Base-by-base conservation (phyloP, 1,140 invertebrate genomes). In the Sitophilus oryzae region DNA sequence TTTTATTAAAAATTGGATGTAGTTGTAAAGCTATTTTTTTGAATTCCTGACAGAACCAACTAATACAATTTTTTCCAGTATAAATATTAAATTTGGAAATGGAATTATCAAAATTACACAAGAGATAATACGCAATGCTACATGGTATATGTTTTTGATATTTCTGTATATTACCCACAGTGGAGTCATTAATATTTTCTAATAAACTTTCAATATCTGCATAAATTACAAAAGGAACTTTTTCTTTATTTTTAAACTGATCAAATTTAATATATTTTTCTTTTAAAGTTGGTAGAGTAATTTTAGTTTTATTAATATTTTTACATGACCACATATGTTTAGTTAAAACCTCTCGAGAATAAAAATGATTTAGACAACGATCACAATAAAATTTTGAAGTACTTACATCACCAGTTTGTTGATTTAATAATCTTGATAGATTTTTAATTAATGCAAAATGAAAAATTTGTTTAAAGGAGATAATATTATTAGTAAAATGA, bases 321-420 rank as follows among this genome's bases (percentile, higher is more conserved):
- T n/a, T n/a, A 20, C 51, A 20, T 46, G 56, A 21, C 11, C 64
- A 49, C 5, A 68, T 22, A 44, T 59, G 62, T 62, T 71, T 63
- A 35, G 70, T 58, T 72, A 64, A n/a, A 63, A 65, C 44, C 69
- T 69, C 41, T 69, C 59, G 11, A 63, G 52, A 53, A 71, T 65
- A 25, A 63, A 60, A 43, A 65, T 48, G 37, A 51, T 49, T 58
- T 64, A n/a, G n/a, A n/a, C n/a, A n/a, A n/a, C 51, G 55, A 35
- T 60, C 43, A 46, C 58, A 64, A 10, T 60, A 56, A 9, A 37
- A 54, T 43, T 52, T 55, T 36, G 30, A 23, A 44, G 44, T 30
- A 16, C 16, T 44, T 57, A 22, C 15, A 55, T 59, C 44, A 9
- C 21, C 35, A 10, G 44, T 35, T 54, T 63, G 62, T 38, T 46